phyloP scores from a whole-genome alignment of 1,140 invertebrate genomes.

The Pseudoatta argentina region DNA sequence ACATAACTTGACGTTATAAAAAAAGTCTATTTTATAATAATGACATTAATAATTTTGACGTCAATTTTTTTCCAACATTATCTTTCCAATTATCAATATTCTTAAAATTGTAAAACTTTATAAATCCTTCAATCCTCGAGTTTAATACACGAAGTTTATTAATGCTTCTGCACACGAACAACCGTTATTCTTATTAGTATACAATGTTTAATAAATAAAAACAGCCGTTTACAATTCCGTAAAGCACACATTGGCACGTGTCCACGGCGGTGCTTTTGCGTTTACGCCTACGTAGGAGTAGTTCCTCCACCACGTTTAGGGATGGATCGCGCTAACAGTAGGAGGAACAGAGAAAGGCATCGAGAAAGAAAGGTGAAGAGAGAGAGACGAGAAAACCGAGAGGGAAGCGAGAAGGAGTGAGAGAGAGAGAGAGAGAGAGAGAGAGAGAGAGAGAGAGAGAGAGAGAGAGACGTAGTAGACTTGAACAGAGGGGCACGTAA shows the following conservation, averaged over 20 bases:
- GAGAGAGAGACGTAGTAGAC: conserved; percentile 21
- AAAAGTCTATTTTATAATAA: background rate
- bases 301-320: conserved; percentile 56
- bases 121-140: background rate
- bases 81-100: background rate
- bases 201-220: background rate
- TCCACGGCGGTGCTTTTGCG: conserved; percentile 23
- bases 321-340: conserved; percentile 29
- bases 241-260: conserved; percentile 17
- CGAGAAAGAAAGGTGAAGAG: conserved; percentile 14
- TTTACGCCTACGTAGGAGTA: conserved; percentile 41
- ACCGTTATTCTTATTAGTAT: background rate
- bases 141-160: background rate
- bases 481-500: conserved; percentile 65
- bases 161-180: background rate
- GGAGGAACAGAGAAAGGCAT: conserved; percentile 49
- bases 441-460: conserved; percentile 22
- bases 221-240: background rate
- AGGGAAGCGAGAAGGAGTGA: background rate
- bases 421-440: conserved; percentile 19
- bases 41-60: background rate
- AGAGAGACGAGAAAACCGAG: conserved; percentile 16
- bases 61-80: background rate
- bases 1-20: conserved; percentile 20
- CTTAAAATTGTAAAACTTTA: background rate